A percentile compares a stretch with the other conserved stretches of the same genome.
These are phyloP conservation scores for Callosobruchus maculatus DNA, from an alignment of 2,888 invertebrate genomes.

Conservation along the genomic window DNA sequence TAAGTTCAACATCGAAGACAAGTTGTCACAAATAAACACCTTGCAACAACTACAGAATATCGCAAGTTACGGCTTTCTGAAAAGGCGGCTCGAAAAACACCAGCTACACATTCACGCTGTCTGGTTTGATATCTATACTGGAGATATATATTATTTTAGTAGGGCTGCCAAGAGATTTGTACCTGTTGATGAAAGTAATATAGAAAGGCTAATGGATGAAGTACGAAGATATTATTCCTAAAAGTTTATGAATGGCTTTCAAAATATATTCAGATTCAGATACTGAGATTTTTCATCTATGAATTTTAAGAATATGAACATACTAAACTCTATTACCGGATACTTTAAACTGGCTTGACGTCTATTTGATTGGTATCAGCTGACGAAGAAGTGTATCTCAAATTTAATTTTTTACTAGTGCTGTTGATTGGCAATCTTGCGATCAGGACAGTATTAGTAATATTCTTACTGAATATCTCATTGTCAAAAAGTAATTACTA, in stretches of 20 bases:
- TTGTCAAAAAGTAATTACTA: too few species aligned
- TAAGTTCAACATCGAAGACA: slow-evolving; percentile 83
- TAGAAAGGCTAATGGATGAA: slow-evolving; percentile 72
- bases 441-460: too few species aligned
- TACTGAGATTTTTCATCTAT: too few species aligned
- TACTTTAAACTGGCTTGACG: too few species aligned
- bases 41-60: slow-evolving; percentile 90
- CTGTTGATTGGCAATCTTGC: too few species aligned
- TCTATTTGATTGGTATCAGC: too few species aligned
- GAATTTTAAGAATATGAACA: too few species aligned
- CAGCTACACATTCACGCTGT: slow-evolving; percentile 88
- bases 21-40: slow-evolving; percentile 92
- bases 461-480: too few species aligned
- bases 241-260: neutral
- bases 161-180: slow-evolving; percentile 81
- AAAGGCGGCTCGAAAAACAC: slow-evolving; percentile 73
- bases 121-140: slow-evolving; percentile 97
- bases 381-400: too few species aligned
- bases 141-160: slow-evolving; percentile 93
- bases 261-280: too few species aligned
- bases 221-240: slow-evolving; percentile 72
- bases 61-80: slow-evolving; percentile 87
- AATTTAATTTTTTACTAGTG: too few species aligned
- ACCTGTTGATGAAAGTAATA: slow-evolving; percentile 78
- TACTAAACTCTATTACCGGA: too few species aligned